Percentiles rank a stretch among this genome's conserved stretches.
These are phyloP conservation scores for Apamea anceps DNA, from an alignment of 2,888 invertebrate genomes.

Conservation along the genomic window DNA sequence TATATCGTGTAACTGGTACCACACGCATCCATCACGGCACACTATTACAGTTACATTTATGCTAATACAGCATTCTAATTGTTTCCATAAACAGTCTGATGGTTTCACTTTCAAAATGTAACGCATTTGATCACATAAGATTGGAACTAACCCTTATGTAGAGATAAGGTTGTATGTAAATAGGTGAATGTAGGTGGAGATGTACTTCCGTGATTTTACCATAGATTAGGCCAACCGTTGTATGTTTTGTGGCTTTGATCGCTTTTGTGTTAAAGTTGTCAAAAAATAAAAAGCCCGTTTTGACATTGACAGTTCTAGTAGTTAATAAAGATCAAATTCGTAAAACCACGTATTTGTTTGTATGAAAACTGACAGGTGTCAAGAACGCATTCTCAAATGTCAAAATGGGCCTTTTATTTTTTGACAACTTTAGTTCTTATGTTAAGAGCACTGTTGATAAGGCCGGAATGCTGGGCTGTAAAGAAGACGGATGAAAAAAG, in stretches of 20 bases:
- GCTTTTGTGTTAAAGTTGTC: neutral
- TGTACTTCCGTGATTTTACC: constrained; percentile 2
- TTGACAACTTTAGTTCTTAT: neutral
- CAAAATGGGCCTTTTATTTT: too few species aligned
- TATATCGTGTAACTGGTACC: constrained; percentile 49
- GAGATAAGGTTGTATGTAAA: constrained; percentile 32
- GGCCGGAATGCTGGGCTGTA: too few species aligned
- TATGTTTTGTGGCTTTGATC: neutral
- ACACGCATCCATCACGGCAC: constrained; percentile 42
- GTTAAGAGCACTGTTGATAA: too few species aligned
- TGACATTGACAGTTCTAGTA: too few species aligned
- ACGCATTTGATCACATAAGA: constrained; percentile 65
- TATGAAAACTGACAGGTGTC: too few species aligned
- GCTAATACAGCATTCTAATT: constrained; percentile 66
- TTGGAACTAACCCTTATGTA: constrained; percentile 55
- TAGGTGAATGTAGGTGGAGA: neutral
- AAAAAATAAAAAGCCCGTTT: too few species aligned
- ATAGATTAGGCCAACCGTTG: neutral
- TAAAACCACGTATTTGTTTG: too few species aligned
- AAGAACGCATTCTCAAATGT: too few species aligned
- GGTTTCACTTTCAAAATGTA: constrained; percentile 78
- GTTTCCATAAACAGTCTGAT: constrained; percentile 68
- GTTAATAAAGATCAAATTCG: too few species aligned
- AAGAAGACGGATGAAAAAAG: too few species aligned
- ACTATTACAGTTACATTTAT: constrained; percentile 70